A percentile compares a stretch with the other conserved stretches of the same genome.
Evolutionary conservation across 2,113 vertebrate species (phyloP).

Genomic region (Meleagris gallopavo): DNA sequence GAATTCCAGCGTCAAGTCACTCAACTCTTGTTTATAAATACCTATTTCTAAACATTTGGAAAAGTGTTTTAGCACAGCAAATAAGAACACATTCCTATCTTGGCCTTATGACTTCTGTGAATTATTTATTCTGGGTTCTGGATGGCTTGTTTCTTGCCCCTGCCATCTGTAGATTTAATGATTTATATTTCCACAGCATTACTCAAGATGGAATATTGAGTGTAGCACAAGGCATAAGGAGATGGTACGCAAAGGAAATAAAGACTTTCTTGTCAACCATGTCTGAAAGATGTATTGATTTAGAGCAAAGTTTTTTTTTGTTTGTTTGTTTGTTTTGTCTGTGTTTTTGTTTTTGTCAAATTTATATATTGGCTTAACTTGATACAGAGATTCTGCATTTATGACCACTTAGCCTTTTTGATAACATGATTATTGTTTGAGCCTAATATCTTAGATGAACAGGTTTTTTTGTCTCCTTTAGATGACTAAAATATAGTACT

Average conservation of each 20-base stretch:
- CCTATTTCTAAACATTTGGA: conserved; percentile 32
- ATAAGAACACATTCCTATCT: conserved; percentile 11
- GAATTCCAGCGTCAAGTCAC: conserved; percentile 19
- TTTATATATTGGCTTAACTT: not conserved
- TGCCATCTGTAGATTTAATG: conserved; percentile 21
- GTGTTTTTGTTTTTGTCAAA: not conserved
- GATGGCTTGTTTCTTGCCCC: conserved; percentile 16
- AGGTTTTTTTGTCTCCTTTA: not conserved
- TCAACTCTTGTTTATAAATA: conserved; percentile 66
- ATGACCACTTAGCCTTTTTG: not conserved
- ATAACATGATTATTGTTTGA: not conserved
- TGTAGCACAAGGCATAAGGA: not conserved
- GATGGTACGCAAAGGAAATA: not conserved
- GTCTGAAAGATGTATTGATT: not conserved
- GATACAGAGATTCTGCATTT: not conserved
- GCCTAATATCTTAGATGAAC: not conserved
- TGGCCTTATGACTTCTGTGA: conserved; percentile 33
- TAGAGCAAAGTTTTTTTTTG: not conserved
- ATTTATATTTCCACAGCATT: not conserved
- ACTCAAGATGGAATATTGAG: not conserved
- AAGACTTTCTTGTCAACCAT: not conserved
- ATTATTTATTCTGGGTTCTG: conserved; percentile 46
- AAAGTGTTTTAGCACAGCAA: conserved; percentile 23
- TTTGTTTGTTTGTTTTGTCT: not conserved
- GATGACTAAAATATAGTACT: not conserved